A percentile compares a stretch with the other conserved stretches of the same genome.
phyloP scores from a whole-genome alignment of 2,113 vertebrate species.

The Rhynchomys soricoides region DNA sequence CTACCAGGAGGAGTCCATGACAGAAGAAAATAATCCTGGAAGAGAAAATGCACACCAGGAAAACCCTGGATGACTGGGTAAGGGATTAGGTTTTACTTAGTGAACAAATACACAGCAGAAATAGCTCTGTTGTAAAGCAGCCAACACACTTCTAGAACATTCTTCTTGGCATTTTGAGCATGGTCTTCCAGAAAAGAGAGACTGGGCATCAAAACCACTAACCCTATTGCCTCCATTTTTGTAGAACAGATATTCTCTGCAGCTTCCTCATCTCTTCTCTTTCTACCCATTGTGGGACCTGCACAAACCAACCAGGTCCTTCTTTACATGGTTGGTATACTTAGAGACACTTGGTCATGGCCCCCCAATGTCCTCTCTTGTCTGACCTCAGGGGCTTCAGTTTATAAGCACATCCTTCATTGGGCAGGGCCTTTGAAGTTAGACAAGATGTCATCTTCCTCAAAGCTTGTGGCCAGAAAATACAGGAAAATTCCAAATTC shows the following conservation, averaged over 20 bases:
- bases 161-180: background rate
- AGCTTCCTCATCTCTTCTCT: background rate
- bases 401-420: background rate
- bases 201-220: background rate
- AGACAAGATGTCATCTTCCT: background rate
- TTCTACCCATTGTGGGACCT: background rate
- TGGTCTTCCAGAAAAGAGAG: rapidly evolving
- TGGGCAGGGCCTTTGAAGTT: background rate
- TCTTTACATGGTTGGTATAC: background rate
- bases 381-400: background rate
- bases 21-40: background rate
- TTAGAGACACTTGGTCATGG: background rate
- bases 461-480: background rate
- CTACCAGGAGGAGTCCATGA: rapidly evolving
- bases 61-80: too few relatives aligned
- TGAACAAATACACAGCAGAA: background rate
- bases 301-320: too few relatives aligned
- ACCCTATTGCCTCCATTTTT: background rate
- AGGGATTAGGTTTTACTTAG: background rate
- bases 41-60: background rate
- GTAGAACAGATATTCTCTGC: background rate
- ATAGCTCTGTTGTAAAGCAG: rapidly evolving
- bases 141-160: background rate
- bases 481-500: background rate
- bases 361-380: background rate